Evolutionary conservation across 1,140 invertebrate genomes (phyloP).

Genomic region (Harpegnathos saltator): DNA sequence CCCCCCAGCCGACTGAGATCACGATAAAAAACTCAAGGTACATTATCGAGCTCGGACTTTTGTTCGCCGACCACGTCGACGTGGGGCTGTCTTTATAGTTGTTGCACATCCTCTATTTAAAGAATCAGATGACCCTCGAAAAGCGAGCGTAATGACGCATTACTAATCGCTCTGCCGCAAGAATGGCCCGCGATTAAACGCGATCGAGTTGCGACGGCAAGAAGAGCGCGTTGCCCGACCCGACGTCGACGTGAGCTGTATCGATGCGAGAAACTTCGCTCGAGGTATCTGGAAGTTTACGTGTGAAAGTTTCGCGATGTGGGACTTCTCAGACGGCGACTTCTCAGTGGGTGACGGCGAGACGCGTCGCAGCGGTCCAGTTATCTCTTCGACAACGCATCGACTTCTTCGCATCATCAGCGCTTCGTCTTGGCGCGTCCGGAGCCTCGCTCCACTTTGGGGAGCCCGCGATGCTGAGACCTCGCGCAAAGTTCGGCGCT

Average conservation of each 20-base stretch:
- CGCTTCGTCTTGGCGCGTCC: no score
- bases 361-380: no score
- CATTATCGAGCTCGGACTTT: not conserved
- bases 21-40: not conserved
- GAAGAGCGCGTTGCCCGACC: not conserved
- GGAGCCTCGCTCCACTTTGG: no score
- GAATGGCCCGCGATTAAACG: not conserved
- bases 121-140: conserved; percentile 45
- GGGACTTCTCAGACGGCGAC: no score
- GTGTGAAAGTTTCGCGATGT: no score
- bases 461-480: no score
- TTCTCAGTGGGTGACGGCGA: no score
- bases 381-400: no score
- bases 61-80: not conserved
- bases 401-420: no score
- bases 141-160: conserved; percentile 49
- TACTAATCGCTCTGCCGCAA: conserved; percentile 23
- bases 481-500: no score
- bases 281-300: no score
- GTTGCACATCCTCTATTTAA: conserved; percentile 38
- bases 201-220: conserved; percentile 34
- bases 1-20: not conserved
- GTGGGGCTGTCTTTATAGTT: not conserved
- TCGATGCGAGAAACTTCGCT: not conserved
- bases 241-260: conserved; percentile 22